Percentiles rank a stretch among this genome's conserved stretches.
phyloP scores from a whole-genome alignment of 2,113 vertebrate species.

The Chiloscyllium plagiosum region DNA sequence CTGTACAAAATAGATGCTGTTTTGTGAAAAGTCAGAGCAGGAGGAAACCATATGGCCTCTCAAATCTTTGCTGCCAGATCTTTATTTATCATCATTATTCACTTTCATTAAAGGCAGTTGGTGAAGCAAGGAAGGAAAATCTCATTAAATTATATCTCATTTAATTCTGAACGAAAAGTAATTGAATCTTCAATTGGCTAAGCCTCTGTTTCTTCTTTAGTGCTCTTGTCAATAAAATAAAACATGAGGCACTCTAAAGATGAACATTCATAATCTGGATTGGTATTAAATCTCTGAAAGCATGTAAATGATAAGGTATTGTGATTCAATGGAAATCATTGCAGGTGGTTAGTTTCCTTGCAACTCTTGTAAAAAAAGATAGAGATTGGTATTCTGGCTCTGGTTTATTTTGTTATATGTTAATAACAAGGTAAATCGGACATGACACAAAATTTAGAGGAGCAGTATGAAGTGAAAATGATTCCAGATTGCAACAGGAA shows the following conservation, averaged over 20 bases:
- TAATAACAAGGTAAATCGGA: too few relatives aligned
- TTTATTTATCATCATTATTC: neutral
- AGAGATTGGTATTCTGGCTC: neutral
- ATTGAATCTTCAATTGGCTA: neutral
- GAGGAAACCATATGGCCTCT: neutral
- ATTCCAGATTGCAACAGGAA: neutral
- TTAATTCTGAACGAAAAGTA: neutral
- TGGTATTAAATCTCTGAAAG: neutral
- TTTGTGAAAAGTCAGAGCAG: neutral
- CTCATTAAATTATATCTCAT: neutral
- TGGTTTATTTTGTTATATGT: neutral
- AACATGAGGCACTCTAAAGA: neutral
- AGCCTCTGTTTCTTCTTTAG: neutral
- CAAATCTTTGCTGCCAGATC: too few relatives aligned
- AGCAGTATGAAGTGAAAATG: neutral
- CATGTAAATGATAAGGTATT: neutral
- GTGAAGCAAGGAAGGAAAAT: neutral
- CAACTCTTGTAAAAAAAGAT: neutral
- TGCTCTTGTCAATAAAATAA: neutral
- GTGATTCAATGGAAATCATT: neutral
- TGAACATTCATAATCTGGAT: neutral
- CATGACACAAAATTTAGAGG: neutral
- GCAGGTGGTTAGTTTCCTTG: neutral
- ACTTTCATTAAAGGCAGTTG: neutral
- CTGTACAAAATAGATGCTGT: neutral